Evolutionary conservation across 2,113 vertebrate species (phyloP), one percentile per base, ranked within the genome.

Genomic region (Craseonycteris thonglongyai): DNA sequence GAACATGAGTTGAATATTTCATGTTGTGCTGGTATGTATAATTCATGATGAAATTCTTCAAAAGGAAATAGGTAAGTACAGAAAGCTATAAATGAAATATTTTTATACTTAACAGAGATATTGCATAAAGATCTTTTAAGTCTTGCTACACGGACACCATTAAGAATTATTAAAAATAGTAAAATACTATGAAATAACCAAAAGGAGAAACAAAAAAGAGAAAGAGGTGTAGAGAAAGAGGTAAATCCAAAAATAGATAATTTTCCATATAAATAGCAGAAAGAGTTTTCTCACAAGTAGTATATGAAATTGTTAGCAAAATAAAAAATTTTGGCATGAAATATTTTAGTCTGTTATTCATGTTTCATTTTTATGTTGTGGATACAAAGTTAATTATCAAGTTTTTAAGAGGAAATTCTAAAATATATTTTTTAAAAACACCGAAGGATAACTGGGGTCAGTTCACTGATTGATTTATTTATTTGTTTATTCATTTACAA

Each of bases 11-110:
- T 98, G 97, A 98, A 98, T 98, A 98, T 98, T 98, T 98, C 96
- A 98, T 98, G 96, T 95, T 54, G 24, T 96, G 91, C 80, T 94
- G 81, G 81, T 95, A 98, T 98, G 97, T 94, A 98, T 98, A 98
- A 98, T 98, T 98, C 97, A 98, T 97, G 72, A 98, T 90, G 91
- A 96, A 96, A 97, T 94, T 94, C 85, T 98, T 98, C 95, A 97
- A 97, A 98, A 97, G 94, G 90, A 95, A 96, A 97, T 85, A 98
- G 97, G 97, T 97, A 98, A n/a, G 86, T 81, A 59, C 89, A 86
- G 97, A 98, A 98, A 96, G 74, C 86, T 97, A 96, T 95, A 97
- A 97, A 96, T 97, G 95, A 98, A 98, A 93, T 96, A 96, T 97
- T 98, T 97, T 97, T 98, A 90, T 95, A 88, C 38, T 89, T 96